A percentile compares a stretch with the other conserved stretches of the same genome.
Evolutionary conservation across 2,113 vertebrate species (phyloP).

Genomic region (Ariopsis seemanni): DNA sequence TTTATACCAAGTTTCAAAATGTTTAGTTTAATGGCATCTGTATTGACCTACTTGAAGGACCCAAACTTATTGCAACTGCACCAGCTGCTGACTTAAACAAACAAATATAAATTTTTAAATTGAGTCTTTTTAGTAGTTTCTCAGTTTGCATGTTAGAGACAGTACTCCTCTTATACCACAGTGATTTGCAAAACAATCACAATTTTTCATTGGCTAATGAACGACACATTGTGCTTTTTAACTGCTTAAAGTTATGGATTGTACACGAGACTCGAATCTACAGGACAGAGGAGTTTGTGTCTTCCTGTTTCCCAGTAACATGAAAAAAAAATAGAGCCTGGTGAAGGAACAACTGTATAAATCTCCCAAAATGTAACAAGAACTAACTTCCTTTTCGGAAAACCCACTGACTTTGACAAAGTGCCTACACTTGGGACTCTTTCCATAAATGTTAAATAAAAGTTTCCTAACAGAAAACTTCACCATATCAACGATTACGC

Average conservation of each 20-base stretch:
- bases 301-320: not conserved
- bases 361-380: not conserved
- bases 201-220: no score
- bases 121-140: no score
- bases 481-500: not conserved
- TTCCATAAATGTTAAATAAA: not conserved
- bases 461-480: not conserved
- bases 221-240: no score
- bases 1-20: no score
- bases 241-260: not conserved
- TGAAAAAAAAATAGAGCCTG: not conserved
- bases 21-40: no score
- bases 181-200: no score
- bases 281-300: not conserved
- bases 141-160: no score
- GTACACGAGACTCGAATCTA: not conserved
- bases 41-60: no score
- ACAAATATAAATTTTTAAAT: no score
- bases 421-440: not conserved
- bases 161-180: no score
- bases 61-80: no score
- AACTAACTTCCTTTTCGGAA: not conserved
- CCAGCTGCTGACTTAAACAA: no score
- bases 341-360: not conserved
- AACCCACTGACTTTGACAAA: not conserved